Percentiles rank a stretch among this genome's conserved stretches.
These are phyloP conservation scores for Zoroaster sp. DNA, from an alignment of 53 echinoderm and acorn worm species.

Conservation along the genomic window DNA sequence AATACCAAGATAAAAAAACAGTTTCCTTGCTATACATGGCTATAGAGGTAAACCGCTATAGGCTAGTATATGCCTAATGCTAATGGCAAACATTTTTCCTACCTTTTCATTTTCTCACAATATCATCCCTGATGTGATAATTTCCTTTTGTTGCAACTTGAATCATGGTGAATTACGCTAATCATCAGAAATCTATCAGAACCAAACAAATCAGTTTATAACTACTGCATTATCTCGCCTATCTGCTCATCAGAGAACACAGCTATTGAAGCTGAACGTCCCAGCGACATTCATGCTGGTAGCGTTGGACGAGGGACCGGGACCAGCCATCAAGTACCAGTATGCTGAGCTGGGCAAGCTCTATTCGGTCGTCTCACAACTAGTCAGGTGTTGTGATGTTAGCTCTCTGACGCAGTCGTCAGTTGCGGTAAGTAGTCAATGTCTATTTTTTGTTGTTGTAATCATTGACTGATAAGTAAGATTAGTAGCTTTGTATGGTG, in stretches of 20 bases:
- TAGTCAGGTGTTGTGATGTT: constrained; percentile 95
- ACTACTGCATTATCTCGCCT: too few species aligned
- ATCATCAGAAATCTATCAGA: too few species aligned
- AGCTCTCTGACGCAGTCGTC: constrained; percentile 85
- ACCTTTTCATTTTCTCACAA: too few species aligned
- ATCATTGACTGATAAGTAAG: background rate
- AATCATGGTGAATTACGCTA: too few species aligned
- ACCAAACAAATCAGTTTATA: too few species aligned
- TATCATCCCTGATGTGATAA: too few species aligned
- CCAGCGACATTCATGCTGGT: constrained; percentile 98
- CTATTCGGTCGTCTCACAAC: constrained; percentile 92
- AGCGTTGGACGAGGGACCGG: constrained; percentile 94
- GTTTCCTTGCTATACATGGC: too few species aligned
- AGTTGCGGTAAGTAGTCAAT: constrained; percentile 57
- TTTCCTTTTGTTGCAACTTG: too few species aligned
- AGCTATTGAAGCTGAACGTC: constrained; percentile 87
- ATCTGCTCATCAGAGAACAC: constrained; percentile 73
- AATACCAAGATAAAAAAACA: too few species aligned
- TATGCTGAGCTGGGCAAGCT: constrained; percentile 98
- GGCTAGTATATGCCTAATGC: too few species aligned
- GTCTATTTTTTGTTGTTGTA: background rate
- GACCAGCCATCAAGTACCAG: constrained; percentile 99
- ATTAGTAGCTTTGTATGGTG: background rate
- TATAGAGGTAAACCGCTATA: too few species aligned
- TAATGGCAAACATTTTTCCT: too few species aligned